Evolutionary conservation across 2,113 vertebrate species (phyloP), one percentile per base, ranked within the genome.

Genomic region (Pollachius pollachius): DNA sequence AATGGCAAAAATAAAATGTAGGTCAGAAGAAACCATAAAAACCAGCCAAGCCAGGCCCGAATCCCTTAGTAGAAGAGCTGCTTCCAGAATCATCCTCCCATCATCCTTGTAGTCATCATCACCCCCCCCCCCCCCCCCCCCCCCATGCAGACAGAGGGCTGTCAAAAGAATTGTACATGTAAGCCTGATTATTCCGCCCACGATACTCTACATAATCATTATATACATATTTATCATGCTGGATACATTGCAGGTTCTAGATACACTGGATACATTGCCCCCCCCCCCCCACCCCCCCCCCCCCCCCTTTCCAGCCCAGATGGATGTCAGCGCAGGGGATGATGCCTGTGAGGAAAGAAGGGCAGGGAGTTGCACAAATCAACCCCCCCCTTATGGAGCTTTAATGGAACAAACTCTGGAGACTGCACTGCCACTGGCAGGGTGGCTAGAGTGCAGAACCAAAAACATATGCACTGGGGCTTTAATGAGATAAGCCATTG

Each of bases 301-400:
- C 4, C 27, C 27, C 27, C 27, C 27, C 27, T 27, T 27, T 27
- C 30, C 30, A 68, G 72, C 70, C 81, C 84, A 85, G 75, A 79
- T 86, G 83, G 85, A 81, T 76, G 75, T 71, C 78, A 74, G 86
- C 65, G 76, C 69, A 58, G 52, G 69, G 52, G 67, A 75, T 70
- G 48, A 17, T 64, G 77, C 79, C 74, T 48, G 41, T 48, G 67
- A 76, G 76, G 79, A 69, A 70, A 68, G 60, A 73, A 17, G 69
- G 15, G 58, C 37, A 70, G 34, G 56, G 59, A 62, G 62, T 68
- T 54, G 56, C 62, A 17, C 18, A 78, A 74, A 67, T 78, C 27
- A 60, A 65, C 59, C 71, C 67, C 70, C 56, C 70, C 56, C 67
- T 63, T 30, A 52, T 23, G 72, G 25, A 72, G 37, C 67, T 30